A percentile compares a stretch with the other conserved stretches of the same genome.
phyloP scores from a whole-genome alignment of 2,113 vertebrate species.

The Psophia crepitans region DNA sequence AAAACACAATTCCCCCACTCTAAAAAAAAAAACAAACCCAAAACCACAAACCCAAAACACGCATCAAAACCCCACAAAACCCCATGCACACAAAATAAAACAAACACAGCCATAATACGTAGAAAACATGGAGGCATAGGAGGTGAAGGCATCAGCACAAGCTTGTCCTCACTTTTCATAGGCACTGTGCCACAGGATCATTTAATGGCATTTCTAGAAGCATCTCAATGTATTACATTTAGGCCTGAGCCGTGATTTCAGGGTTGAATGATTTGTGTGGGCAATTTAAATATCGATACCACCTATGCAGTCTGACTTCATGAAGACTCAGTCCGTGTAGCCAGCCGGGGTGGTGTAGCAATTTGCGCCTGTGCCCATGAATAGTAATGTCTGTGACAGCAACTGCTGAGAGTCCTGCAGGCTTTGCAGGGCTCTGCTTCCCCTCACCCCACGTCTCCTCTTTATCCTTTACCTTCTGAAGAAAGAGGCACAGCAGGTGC shows the following conservation, averaged over 20 bases:
- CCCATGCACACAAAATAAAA: not conserved
- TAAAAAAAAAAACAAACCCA: not conserved
- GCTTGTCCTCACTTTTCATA: not conserved
- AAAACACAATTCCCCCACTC: fast-evolving
- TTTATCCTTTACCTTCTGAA: not conserved
- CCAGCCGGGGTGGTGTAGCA: not conserved
- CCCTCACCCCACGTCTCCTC: not conserved
- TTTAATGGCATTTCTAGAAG: not conserved
- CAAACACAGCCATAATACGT: not conserved
- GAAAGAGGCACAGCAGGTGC: not conserved
- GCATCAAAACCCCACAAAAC: not conserved
- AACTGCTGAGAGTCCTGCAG: not conserved
- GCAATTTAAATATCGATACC: not conserved
- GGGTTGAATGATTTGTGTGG: not conserved
- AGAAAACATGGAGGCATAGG: not conserved
- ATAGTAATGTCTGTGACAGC: not conserved
- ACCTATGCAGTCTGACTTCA: not conserved
- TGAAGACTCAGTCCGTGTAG: not conserved
- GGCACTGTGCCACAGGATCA: not conserved
- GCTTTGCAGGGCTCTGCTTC: not conserved
- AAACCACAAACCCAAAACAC: no score
- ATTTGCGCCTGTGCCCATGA: not conserved
- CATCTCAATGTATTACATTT: not conserved
- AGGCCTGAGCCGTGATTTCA: not conserved
- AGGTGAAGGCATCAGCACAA: not conserved